These are phyloP conservation scores for Onthophagus taurus DNA, from an alignment of 1,140 invertebrate genomes.

Conservation along the genomic window DNA sequence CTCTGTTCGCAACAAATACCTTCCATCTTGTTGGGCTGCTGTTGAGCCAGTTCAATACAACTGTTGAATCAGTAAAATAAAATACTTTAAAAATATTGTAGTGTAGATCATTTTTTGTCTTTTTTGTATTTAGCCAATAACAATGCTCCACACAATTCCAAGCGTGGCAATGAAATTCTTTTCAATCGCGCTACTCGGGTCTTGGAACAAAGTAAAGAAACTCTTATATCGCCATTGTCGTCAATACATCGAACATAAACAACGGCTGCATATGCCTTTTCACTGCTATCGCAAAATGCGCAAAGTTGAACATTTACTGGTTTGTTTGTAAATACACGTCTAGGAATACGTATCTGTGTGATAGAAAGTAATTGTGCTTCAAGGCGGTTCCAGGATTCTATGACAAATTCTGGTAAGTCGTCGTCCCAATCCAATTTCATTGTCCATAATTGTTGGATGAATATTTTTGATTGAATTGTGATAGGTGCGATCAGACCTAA, in stretches of 20 bases:
- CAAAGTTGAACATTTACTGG: slow-evolving; percentile 22
- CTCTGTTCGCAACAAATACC: slow-evolving; percentile 30
- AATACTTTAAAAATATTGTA: neutral
- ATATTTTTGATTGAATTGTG: neutral
- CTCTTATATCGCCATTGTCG: slow-evolving; percentile 7
- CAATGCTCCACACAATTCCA: slow-evolving; percentile 39
- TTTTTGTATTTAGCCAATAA: slow-evolving; percentile 20
- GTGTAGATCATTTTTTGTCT: neutral
- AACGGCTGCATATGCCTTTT: slow-evolving; percentile 30
- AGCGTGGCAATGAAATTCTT: slow-evolving; percentile 35
- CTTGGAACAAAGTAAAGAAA: slow-evolving; percentile 34
- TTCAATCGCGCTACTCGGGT: slow-evolving; percentile 39
- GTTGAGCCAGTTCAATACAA: slow-evolving; percentile 15
- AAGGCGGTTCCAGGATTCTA: neutral
- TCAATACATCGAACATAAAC: slow-evolving; percentile 24
- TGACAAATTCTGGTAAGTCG: neutral
- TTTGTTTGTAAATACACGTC: neutral
- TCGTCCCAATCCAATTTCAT: neutral
- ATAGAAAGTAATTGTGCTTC: neutral
- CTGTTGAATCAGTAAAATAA: slow-evolving; percentile 15
- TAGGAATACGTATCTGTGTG: neutral
- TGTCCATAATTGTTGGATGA: neutral
- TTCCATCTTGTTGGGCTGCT: slow-evolving; percentile 12
- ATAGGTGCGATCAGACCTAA: neutral
- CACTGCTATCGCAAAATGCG: slow-evolving; percentile 35